phyloP scores from a whole-genome alignment of 2,113 vertebrate genomes.

The Eudyptes chrysolophus region DNA sequence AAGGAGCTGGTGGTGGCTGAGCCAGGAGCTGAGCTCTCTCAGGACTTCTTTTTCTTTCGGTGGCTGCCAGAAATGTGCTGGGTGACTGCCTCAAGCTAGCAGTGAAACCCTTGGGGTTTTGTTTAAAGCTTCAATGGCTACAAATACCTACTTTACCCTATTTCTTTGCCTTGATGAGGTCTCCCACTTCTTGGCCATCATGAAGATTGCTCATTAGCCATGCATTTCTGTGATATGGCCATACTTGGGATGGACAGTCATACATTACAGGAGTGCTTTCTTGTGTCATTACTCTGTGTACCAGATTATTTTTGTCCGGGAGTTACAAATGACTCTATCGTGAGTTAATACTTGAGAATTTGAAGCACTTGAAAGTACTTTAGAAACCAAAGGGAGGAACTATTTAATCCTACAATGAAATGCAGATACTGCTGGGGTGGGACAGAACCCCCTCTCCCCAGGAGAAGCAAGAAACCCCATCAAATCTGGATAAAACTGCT shows the following conservation, averaged over 20 bases:
- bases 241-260: background rate
- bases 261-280: background rate
- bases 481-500: background rate
- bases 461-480: background rate
- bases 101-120: background rate
- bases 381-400: background rate
- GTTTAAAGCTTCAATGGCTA: background rate
- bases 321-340: background rate
- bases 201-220: background rate
- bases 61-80: background rate
- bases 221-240: background rate
- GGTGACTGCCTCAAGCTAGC: fast-evolving
- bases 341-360: background rate
- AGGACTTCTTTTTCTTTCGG: background rate
- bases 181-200: background rate
- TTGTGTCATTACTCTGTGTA: background rate
- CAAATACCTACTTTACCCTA: background rate
- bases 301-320: background rate
- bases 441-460: background rate
- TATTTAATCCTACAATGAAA: background rate
- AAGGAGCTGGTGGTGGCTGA: background rate
- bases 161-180: background rate
- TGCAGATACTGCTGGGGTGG: background rate
- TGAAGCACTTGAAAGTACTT: background rate
- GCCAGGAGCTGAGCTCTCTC: background rate